These are phyloP conservation scores for Gymnothorax reevesii DNA, from an alignment of 2,797 vertebrate genomes.

Conservation along the genomic window DNA sequence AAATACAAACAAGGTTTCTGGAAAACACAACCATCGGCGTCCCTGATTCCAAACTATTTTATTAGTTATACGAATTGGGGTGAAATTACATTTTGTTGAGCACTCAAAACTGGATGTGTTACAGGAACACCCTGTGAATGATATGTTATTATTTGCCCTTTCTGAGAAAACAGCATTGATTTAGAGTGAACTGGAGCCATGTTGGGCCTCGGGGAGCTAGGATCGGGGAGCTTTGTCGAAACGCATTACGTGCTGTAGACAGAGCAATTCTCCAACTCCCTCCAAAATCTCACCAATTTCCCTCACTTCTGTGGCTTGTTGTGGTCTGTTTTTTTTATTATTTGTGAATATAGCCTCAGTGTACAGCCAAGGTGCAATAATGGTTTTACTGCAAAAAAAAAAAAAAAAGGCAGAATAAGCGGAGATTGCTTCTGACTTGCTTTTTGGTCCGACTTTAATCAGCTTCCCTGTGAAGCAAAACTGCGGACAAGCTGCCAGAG, in stretches of 20 bases:
- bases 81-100: conserved; percentile 14
- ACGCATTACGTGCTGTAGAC: conserved; percentile 12
- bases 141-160: background rate
- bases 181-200: background rate
- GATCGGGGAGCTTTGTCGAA: background rate
- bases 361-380: background rate
- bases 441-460: conserved; percentile 25
- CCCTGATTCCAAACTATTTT: background rate
- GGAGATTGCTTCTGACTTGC: background rate
- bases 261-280: background rate
- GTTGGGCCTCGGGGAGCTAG: background rate
- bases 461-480: background rate
- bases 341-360: background rate
- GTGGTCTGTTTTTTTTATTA: background rate
- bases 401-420: conserved; percentile 1
- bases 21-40: background rate
- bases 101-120: background rate
- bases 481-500: background rate
- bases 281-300: conserved; percentile 15
- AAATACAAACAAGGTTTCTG: background rate
- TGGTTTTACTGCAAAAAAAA: conserved; percentile 16
- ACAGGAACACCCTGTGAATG: background rate
- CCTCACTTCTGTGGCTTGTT: background rate
- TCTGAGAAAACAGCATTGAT: background rate
- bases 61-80: conserved; percentile 1